Base-by-base conservation (phyloP, 2,888 invertebrate genomes). In the Phrixothrix hirtus region DNA sequence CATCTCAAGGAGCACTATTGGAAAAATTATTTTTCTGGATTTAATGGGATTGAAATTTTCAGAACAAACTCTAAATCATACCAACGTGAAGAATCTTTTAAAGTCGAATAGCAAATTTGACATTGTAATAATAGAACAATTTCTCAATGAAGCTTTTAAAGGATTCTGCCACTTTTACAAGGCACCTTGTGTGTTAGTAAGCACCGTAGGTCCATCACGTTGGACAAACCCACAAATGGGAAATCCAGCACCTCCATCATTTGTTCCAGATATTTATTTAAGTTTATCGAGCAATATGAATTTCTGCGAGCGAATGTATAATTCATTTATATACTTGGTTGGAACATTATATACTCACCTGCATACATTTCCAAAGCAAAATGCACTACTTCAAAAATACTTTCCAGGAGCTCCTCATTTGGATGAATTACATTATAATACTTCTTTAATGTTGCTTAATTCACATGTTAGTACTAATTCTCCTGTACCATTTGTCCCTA, bases 301-400 rank as follows among this genome's bases (percentile, higher is more conserved):
- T 27, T 83, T 86, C 55, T 68, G 70, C 62, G 77, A 81, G 60
- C 69, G 87, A 58, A 29, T 83, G 0, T 67, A 75, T 10, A 87
- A 85, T 63, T 70, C 79, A 0, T 74, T 76, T 0, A 41, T 61
- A n/a, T 44, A 56, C 30, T 13, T 59, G 3, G 35, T 58, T 16
- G 38, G 54, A 15, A 42, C 57, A 34, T 2, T 67, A 1, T 35
- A 57, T 12, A 43, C 39, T 2, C 46, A 66, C 17, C 51, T 63
- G 1, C 41, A 45, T n/a, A 38, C 34, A 9, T 51, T 54, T 10
- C 41, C 26, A 6, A 44, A 49, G 26, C 61, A 61, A 14, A 49
- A 59, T 29, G 25, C 32, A 9, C 6, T 61, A 1, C 10, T 61
- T 12, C 54, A 63, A 3, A 57, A 52, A 34, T 58, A 57, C 43